A percentile compares a stretch with the other conserved stretches of the same genome.
Evolutionary conservation across 1,140 invertebrate species (phyloP).

Genomic region (Colletes latitarsis): DNA sequence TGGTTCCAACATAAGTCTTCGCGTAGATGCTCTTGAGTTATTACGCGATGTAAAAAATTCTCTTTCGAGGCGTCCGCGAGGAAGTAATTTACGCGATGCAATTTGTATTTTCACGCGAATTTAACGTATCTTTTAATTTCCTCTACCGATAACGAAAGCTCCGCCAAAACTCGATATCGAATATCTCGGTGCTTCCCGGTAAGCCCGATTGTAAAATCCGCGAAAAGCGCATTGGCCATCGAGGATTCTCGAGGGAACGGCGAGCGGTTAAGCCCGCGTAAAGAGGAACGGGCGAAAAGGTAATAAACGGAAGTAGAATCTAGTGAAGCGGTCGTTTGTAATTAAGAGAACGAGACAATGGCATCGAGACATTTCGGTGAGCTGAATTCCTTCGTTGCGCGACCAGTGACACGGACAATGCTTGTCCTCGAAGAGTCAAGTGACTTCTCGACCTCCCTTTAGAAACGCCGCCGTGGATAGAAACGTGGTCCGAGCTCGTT

Average conservation of each 20-base stretch:
- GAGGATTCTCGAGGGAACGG: not conserved
- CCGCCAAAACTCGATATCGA: not conserved
- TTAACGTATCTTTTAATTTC: not conserved
- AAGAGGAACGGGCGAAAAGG: not conserved
- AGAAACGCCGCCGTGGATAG: slow-evolving; percentile 7
- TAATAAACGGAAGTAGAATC: slow-evolving; percentile 2
- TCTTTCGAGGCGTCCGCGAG: no score
- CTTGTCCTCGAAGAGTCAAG: slow-evolving; percentile 39
- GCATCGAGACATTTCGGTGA: slow-evolving; percentile 44
- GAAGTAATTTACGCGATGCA: no score
- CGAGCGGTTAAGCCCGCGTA: not conserved
- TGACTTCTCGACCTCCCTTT: slow-evolving; percentile 52
- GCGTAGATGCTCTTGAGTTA: no score
- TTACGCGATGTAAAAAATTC: no score
- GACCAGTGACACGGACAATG: slow-evolving; percentile 36
- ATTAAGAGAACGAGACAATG: slow-evolving; percentile 43
- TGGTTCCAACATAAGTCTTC: no score
- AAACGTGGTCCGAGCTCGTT: slow-evolving; percentile 52
- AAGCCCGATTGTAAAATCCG: not conserved
- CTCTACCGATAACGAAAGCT: not conserved
- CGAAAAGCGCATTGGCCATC: not conserved
- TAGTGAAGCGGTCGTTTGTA: slow-evolving; percentile 10
- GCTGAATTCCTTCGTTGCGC: slow-evolving; percentile 21
- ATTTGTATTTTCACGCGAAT: no score
- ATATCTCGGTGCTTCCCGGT: not conserved